A percentile compares a stretch with the other conserved stretches of the same genome.
phyloP scores from a whole-genome alignment of 1,140 invertebrate species.

The Drusus annulatus region DNA sequence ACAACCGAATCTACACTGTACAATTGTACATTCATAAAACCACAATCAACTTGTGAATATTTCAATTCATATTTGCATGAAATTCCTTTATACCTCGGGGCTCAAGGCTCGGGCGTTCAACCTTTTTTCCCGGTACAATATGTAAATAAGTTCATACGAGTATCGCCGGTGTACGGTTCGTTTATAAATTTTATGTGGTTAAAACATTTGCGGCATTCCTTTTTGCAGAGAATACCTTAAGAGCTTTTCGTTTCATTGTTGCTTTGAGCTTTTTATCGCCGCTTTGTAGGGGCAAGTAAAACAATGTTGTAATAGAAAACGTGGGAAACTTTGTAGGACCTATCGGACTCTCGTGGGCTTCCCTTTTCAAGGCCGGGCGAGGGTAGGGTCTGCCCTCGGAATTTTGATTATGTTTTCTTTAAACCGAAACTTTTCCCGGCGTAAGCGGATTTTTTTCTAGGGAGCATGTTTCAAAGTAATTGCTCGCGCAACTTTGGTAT shows the following conservation, averaged over 20 bases:
- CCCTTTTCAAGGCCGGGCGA: slow-evolving; percentile 4
- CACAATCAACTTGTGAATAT: slow-evolving; percentile 12
- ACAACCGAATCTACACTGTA: too few relatives aligned
- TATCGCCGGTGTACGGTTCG: not conserved
- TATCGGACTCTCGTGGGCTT: slow-evolving; percentile 2
- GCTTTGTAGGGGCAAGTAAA: not conserved
- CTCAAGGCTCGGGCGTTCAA: not conserved
- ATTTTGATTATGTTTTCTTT: too few relatives aligned
- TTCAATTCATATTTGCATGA: slow-evolving; percentile 9
- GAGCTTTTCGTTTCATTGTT: slow-evolving; percentile 34
- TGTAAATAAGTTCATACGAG: slow-evolving; percentile 12
- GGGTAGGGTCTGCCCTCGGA: not conserved
- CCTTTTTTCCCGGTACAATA: not conserved
- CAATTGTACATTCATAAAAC: not conserved
- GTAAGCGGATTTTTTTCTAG: too few relatives aligned
- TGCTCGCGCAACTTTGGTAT: too few relatives aligned
- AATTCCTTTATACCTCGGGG: not conserved
- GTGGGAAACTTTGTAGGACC: not conserved
- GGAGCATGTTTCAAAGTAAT: too few relatives aligned
- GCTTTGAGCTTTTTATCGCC: slow-evolving; percentile 16
- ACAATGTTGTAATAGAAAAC: slow-evolving; percentile 9
- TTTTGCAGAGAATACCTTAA: slow-evolving; percentile 5
- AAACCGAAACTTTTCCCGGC: too few relatives aligned
- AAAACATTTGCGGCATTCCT: slow-evolving; percentile 24
- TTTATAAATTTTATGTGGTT: slow-evolving; percentile 7